A percentile compares a stretch with the other conserved stretches of the same genome.
These are phyloP conservation scores for Drosophila anomalata DNA, from an alignment of 2,888 invertebrate genomes.

Conservation along the genomic window DNA sequence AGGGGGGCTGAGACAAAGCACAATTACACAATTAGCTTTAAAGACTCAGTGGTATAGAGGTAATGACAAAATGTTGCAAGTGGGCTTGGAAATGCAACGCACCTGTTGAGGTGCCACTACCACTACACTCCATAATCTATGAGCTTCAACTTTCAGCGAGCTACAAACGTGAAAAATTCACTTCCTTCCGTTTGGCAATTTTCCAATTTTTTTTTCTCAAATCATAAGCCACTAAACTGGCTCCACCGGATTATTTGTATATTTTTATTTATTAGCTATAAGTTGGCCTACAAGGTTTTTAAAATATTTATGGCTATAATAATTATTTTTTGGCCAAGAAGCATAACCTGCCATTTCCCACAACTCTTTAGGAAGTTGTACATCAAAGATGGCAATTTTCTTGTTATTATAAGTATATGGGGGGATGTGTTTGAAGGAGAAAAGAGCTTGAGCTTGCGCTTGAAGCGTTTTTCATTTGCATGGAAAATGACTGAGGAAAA, in stretches of 20 bases:
- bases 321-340: neutral
- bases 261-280: neutral
- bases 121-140: neutral
- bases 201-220: constrained; percentile 38
- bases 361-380: constrained; percentile 20
- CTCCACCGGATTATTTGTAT: neutral
- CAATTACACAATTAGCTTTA: constrained; percentile 69
- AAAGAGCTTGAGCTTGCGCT: constrained; percentile 42
- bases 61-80: constrained; percentile 46
- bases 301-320: neutral
- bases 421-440: constrained; percentile 2
- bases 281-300: neutral
- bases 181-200: constrained; percentile 65
- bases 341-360: neutral
- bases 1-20: constrained; percentile 48
- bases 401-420: constrained; percentile 22
- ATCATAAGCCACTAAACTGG: constrained; percentile 39
- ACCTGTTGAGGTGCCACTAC: constrained; percentile 11
- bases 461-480: constrained; percentile 67
- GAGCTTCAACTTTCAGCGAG: neutral
- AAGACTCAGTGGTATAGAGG: constrained; percentile 47
- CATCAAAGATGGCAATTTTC: constrained; percentile 34
- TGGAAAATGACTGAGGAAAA: constrained; percentile 32
- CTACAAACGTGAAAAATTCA: constrained; percentile 27
- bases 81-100: constrained; percentile 23